phyloP scores from a whole-genome alignment of 2,797 vertebrate species.

The Fundulus diaphanus region DNA sequence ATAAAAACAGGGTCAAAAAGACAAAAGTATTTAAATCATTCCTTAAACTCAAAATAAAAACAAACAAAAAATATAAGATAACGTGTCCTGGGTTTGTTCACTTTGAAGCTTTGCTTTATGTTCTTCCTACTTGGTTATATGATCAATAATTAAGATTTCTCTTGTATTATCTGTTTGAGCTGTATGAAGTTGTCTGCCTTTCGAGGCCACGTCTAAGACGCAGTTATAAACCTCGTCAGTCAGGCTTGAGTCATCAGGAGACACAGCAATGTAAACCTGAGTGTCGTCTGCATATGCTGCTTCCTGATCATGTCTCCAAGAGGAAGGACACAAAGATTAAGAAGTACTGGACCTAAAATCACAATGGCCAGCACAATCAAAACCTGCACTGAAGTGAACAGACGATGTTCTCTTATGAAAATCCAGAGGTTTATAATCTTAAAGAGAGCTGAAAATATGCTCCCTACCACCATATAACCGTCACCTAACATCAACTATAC shows the following conservation, averaged over 20 bases:
- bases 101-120: no score
- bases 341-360: not conserved
- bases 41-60: not conserved
- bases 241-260: not conserved
- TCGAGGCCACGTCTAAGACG: not conserved
- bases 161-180: not conserved
- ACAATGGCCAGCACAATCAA: no score
- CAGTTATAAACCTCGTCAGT: no score
- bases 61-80: not conserved
- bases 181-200: not conserved
- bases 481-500: no score
- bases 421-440: no score
- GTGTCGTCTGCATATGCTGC: not conserved
- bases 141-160: not conserved
- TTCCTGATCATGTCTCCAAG: not conserved
- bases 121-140: not conserved
- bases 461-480: not conserved
- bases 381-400: no score
- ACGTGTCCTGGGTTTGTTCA: no score
- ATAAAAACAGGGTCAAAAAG: no score
- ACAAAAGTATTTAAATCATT: not conserved
- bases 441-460: no score
- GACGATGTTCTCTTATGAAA: no score
- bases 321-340: not conserved
- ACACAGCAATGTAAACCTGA: not conserved